Evolutionary conservation across 2,797 vertebrate species (phyloP).

Genomic region (Tiaroga cobitis): DNA sequence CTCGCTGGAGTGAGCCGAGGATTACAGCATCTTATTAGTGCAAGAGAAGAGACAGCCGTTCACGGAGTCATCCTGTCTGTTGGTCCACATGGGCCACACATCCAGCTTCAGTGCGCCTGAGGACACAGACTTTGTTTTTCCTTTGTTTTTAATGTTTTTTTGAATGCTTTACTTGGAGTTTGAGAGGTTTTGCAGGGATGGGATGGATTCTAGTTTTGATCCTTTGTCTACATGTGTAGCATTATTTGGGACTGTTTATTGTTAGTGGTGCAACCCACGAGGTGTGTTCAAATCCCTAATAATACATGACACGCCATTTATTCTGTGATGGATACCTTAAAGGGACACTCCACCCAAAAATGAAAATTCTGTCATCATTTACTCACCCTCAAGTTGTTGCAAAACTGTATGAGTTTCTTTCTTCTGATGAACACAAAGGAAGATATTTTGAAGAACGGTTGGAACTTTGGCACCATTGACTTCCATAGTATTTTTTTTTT

Average conservation of each 20-base stretch:
- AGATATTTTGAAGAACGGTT: no score
- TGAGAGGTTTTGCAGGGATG: background rate
- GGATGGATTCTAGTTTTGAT: background rate
- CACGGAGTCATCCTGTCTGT: slow-evolving; percentile 13
- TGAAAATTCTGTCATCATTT: no score
- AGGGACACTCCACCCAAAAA: no score
- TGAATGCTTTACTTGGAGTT: background rate
- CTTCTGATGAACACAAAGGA: no score
- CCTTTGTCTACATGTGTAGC: background rate
- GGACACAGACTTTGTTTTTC: background rate
- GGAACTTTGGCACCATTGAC: no score
- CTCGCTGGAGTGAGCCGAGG: slow-evolving; percentile 24
- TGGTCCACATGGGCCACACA: slow-evolving; percentile 27
- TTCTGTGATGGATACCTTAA: background rate
- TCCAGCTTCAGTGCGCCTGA: slow-evolving; percentile 11
- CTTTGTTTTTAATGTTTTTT: background rate
- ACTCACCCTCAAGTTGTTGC: no score
- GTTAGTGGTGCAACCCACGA: background rate
- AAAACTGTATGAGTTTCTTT: no score
- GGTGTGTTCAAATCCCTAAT: background rate
- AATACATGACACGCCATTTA: background rate
- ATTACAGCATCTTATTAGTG: slow-evolving; percentile 47
- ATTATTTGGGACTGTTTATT: slow-evolving; percentile 10
- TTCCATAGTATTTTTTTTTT: no score
- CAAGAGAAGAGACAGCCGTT: slow-evolving; percentile 30